Evolutionary conservation across 2,888 invertebrate species (phyloP).

Genomic region (Ennomos erosarius): DNA sequence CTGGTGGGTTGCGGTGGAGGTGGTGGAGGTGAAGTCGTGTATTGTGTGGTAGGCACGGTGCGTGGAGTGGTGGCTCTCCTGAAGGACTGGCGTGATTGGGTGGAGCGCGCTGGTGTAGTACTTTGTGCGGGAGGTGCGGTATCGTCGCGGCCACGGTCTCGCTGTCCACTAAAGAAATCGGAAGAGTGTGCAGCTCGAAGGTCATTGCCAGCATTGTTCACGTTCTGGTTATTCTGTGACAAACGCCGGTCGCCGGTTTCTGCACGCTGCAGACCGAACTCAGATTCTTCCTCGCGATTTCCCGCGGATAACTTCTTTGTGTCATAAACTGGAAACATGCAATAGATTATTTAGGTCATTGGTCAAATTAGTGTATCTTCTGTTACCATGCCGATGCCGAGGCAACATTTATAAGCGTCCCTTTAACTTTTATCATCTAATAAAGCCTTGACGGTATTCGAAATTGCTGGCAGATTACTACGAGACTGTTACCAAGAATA

Average conservation of each 20-base stretch:
- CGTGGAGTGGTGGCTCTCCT: constrained; percentile 75
- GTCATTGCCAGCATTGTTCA: constrained; percentile 70
- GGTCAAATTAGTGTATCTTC: constrained; percentile 1
- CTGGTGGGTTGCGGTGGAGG: constrained; percentile 43
- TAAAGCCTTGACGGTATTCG: constrained; percentile 7
- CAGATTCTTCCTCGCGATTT: constrained; percentile 88
- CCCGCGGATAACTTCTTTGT: constrained; percentile 83
- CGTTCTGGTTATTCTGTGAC: constrained; percentile 56
- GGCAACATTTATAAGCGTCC: constrained; percentile 9
- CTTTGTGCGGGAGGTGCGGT: constrained; percentile 43
- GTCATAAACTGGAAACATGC: constrained; percentile 81
- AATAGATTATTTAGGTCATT: constrained; percentile 15
- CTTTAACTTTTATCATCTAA: not conserved
- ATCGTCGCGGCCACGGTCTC: constrained; percentile 79
- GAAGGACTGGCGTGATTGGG: constrained; percentile 59
- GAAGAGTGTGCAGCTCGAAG: constrained; percentile 90
- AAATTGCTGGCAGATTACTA: not conserved
- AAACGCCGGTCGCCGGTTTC: constrained; percentile 86
- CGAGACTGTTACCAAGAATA: not conserved
- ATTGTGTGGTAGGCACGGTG: constrained; percentile 58
- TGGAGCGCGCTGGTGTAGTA: constrained; percentile 53
- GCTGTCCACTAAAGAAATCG: constrained; percentile 88
- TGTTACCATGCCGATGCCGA: constrained; percentile 3
- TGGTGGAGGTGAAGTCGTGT: constrained; percentile 53
- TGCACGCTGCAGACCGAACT: constrained; percentile 89